phyloP scores from a whole-genome alignment of 2,113 vertebrate genomes.

The Planiliza haematocheilus region DNA sequence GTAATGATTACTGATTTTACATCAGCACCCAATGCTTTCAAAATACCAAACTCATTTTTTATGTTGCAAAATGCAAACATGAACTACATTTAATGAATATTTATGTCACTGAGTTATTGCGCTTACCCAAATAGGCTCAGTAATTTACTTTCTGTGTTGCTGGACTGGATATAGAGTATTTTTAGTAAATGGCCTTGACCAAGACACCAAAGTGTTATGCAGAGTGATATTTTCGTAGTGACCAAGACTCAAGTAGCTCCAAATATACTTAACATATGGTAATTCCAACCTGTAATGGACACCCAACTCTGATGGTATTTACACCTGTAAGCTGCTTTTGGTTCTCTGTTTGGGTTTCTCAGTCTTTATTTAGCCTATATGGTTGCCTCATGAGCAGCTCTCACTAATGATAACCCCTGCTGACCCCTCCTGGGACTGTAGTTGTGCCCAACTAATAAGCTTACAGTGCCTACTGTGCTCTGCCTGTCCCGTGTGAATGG shows the following conservation, averaged over 20 bases:
- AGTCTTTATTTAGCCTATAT: slow-evolving; percentile 39
- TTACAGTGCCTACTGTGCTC: slow-evolving; percentile 14
- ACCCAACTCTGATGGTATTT: slow-evolving; percentile 8
- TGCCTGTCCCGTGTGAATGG: slow-evolving; percentile 7
- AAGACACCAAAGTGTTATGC: not conserved
- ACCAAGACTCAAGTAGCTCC: too few relatives aligned
- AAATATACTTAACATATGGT: too few relatives aligned
- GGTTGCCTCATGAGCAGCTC: slow-evolving; percentile 4
- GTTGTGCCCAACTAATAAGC: slow-evolving; percentile 7
- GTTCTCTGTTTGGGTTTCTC: slow-evolving; percentile 19
- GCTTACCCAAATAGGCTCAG: too few relatives aligned
- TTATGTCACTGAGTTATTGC: too few relatives aligned
- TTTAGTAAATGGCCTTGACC: not conserved
- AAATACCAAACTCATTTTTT: too few relatives aligned
- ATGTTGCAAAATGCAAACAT: too few relatives aligned
- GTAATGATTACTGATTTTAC: too few relatives aligned
- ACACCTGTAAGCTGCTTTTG: slow-evolving; percentile 44
- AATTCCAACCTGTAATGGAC: not conserved
- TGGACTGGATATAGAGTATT: too few relatives aligned
- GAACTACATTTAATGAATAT: too few relatives aligned
- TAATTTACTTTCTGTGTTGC: too few relatives aligned
- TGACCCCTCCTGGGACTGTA: not conserved
- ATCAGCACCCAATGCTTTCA: too few relatives aligned
- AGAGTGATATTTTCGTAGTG: too few relatives aligned
- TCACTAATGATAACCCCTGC: not conserved